Conservation (phyloP, 2,113 vertebrate genomes). For the Centropristis striata region DNA sequence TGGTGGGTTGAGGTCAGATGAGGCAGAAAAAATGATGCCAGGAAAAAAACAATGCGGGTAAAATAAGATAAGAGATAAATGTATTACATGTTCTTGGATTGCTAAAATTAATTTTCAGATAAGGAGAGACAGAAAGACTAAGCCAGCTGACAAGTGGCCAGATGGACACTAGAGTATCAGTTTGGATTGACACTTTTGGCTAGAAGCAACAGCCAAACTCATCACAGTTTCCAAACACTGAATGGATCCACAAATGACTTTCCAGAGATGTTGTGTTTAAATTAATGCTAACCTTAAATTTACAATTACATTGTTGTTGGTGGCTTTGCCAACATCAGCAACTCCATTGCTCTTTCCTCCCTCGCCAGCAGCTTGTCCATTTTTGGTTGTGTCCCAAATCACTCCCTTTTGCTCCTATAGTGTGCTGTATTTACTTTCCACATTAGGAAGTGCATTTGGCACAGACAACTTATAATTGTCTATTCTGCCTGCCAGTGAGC, state of each 20-base stretch:
- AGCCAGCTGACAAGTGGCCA: conserved; percentile 30
- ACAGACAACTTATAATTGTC: conserved; percentile 7
- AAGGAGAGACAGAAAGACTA: neutral
- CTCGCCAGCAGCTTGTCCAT: neutral
- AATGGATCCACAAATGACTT: conserved; percentile 18
- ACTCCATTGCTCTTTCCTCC: neutral
- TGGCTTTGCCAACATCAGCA: conserved; percentile 1
- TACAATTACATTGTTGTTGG: neutral
- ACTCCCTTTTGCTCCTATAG: neutral
- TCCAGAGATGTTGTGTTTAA: conserved; percentile 2
- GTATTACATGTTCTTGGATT: neutral
- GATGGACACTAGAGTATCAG: conserved; percentile 42
- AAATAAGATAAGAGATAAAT: neutral
- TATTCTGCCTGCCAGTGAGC: neutral
- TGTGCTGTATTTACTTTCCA: neutral
- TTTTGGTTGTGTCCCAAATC: neutral
- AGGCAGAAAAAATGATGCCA: neutral
- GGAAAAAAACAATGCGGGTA: neutral
- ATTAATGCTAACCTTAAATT: neutral
- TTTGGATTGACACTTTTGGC: conserved; percentile 36
- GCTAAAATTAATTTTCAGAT: conserved; percentile 14
- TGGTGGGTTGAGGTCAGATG: conserved; percentile 3
- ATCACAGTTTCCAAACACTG: conserved; percentile 33
- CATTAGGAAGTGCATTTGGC: neutral
- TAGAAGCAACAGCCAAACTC: conserved; percentile 21